Evolutionary conservation across 2,797 vertebrate genomes (phyloP).

Genomic region (Danio jaintianensis): DNA sequence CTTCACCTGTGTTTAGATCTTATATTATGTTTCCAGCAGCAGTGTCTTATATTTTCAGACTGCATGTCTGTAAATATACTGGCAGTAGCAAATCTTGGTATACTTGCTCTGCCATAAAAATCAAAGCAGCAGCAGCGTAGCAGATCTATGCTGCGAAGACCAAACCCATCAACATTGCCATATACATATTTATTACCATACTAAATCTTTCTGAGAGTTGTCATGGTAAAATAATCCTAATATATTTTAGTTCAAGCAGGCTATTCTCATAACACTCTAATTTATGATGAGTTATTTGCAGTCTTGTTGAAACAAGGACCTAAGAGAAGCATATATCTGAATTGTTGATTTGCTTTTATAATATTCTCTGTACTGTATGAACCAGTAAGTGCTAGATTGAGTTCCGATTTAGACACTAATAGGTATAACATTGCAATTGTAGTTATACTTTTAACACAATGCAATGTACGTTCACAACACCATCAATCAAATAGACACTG

Average conservation of each 20-base stretch:
- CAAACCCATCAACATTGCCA: too few relatives aligned
- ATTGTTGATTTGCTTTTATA: neutral
- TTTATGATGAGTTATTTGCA: neutral
- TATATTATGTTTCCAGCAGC: too few relatives aligned
- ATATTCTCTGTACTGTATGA: neutral
- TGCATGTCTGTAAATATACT: too few relatives aligned
- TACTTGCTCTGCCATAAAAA: too few relatives aligned
- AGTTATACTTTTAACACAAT: neutral
- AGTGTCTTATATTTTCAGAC: too few relatives aligned
- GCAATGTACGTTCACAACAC: conserved; percentile 17
- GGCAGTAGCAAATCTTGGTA: too few relatives aligned
- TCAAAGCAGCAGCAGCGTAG: too few relatives aligned
- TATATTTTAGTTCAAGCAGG: neutral
- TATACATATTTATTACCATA: too few relatives aligned
- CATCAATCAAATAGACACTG: conserved; percentile 42
- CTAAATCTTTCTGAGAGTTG: too few relatives aligned
- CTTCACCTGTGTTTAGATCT: too few relatives aligned
- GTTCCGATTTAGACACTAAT: neutral
- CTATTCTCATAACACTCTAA: neutral
- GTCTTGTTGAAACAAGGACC: neutral
- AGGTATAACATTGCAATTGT: neutral
- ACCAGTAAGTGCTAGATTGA: neutral
- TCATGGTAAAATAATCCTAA: conserved; percentile 3
- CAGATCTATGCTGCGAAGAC: too few relatives aligned
- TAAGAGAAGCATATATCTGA: neutral